Conservation (phyloP, 2,113 vertebrate genomes). For the Corapipo altera region DNA sequence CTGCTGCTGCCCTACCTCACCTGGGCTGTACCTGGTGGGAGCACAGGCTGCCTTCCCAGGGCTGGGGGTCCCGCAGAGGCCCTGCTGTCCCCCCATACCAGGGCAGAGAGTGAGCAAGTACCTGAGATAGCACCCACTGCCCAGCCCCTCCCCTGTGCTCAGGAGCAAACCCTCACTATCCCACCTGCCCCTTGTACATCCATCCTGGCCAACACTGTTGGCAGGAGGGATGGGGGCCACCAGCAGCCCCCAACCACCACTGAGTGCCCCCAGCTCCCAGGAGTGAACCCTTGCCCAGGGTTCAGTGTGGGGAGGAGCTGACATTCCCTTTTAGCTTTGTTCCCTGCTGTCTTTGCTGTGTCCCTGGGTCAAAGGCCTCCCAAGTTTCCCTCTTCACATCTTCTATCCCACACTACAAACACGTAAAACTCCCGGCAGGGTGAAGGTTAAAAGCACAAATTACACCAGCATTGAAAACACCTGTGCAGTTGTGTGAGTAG, state of each 20-base stretch:
- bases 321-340: background rate
- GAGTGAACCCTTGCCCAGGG: background rate
- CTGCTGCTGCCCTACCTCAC: background rate
- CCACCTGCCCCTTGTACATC: background rate
- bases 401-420: background rate
- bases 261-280: rapidly evolving
- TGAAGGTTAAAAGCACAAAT: background rate
- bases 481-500: background rate
- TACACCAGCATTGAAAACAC: background rate
- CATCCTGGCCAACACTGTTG: background rate
- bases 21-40: rapidly evolving
- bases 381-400: background rate
- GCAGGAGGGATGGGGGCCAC: background rate
- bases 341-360: background rate
- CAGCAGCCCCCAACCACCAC: background rate
- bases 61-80: background rate
- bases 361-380: background rate
- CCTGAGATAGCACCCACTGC: background rate
- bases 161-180: background rate
- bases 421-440: background rate
- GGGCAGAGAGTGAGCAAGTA: background rate
- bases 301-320: background rate
- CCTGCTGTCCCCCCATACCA: rapidly evolving
- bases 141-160: background rate
- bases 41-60: background rate